phyloP scores from a whole-genome alignment of 2,888 invertebrate genomes.

The Calameuta pallipes region DNA sequence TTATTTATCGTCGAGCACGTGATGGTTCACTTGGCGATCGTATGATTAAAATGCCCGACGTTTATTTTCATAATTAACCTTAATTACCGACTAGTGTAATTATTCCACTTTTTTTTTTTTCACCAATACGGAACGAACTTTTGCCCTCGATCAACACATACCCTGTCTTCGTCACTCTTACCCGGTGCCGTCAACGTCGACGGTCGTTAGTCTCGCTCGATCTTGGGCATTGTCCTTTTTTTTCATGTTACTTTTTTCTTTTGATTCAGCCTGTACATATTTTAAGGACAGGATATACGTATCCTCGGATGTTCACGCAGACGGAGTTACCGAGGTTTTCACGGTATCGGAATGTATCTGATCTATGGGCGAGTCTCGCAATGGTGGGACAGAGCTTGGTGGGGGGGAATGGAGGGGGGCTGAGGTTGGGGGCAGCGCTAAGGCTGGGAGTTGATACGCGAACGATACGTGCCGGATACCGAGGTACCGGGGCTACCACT shows the following conservation, averaged over 20 bases:
- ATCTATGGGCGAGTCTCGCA: slow-evolving; percentile 42
- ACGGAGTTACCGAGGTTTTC: slow-evolving; percentile 26
- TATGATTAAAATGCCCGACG: not conserved
- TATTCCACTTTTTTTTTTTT: not conserved
- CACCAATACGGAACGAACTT: not conserved
- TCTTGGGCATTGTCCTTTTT: not conserved
- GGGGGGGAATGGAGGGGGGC: not conserved
- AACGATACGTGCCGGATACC: slow-evolving; percentile 35
- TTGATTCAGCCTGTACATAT: not conserved
- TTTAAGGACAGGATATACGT: not conserved
- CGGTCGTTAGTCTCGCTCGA: not conserved
- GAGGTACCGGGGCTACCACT: not conserved
- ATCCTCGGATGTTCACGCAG: not conserved
- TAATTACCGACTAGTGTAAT: not conserved
- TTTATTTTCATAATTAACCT: not conserved
- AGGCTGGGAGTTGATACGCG: slow-evolving; percentile 42
- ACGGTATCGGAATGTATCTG: slow-evolving; percentile 40
- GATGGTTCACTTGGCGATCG: not conserved
- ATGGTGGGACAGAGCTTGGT: slow-evolving; percentile 29
- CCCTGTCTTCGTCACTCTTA: not conserved
- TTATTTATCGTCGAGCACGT: not conserved
- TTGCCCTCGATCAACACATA: not conserved
- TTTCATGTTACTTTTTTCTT: not conserved
- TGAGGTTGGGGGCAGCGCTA: not conserved
- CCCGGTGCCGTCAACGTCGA: not conserved